These are phyloP conservation scores for Leiothrix lutea DNA, from an alignment of 2,113 vertebrate genomes.

Conservation along the genomic window DNA sequence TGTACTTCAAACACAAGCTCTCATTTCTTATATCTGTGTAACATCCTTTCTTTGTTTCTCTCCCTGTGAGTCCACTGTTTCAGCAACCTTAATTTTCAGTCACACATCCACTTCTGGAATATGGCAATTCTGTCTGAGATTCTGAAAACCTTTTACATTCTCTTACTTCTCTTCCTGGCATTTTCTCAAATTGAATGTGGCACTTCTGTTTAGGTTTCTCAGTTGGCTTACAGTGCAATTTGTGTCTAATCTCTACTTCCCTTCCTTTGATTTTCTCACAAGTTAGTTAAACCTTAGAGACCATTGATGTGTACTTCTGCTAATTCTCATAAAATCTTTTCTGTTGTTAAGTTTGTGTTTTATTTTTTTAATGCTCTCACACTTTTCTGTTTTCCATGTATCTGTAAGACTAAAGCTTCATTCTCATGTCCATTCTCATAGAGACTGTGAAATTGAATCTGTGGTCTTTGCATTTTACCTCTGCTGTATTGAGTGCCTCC, in stretches of 20 bases:
- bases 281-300: background rate
- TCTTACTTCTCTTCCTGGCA: background rate
- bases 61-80: background rate
- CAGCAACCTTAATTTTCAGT: background rate
- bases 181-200: background rate
- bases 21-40: background rate
- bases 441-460: background rate
- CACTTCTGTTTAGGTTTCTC: background rate
- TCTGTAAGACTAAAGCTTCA: background rate
- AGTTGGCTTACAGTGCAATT: background rate
- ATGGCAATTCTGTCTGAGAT: background rate
- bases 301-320: background rate
- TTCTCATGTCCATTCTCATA: background rate
- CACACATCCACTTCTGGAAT: background rate
- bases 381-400: background rate
- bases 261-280: background rate
- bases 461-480: background rate
- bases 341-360: background rate
- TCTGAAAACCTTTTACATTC: background rate
- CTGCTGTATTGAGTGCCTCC: background rate
- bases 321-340: background rate
- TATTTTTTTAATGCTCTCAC: background rate
- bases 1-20: background rate
- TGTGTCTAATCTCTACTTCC: background rate
- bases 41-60: background rate